phyloP scores from a whole-genome alignment of 2,888 invertebrate species.

The Acanthoscelides obtectus region DNA sequence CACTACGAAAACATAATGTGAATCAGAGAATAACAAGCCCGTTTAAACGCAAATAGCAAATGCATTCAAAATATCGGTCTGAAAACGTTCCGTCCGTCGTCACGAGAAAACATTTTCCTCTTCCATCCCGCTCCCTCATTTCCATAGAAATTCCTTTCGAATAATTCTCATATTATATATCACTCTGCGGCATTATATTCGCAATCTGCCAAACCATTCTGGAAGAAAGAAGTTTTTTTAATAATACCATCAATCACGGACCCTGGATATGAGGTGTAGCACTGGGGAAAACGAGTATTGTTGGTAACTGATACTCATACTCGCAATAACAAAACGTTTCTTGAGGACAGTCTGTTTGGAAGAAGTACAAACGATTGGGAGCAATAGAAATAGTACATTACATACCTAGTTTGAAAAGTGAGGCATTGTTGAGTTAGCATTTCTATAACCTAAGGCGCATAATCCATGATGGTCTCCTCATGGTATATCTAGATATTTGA shows the following conservation, averaged over 20 bases:
- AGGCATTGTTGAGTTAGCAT: no score
- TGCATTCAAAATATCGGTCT: neutral
- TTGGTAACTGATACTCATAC: no score
- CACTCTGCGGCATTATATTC: neutral
- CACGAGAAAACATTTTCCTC: neutral
- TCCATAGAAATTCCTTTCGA: neutral
- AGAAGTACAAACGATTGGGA: no score
- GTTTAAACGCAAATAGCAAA: neutral
- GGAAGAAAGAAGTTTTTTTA: neutral
- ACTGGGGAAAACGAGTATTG: neutral
- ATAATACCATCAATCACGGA: neutral
- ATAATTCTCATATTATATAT: neutral
- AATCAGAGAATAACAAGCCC: neutral
- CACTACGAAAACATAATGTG: neutral
- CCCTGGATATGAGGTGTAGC: neutral
- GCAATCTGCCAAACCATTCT: neutral
- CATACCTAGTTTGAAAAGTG: no score
- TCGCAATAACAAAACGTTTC: no score
- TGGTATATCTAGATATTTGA: no score
- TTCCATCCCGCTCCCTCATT: neutral
- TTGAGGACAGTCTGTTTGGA: no score
- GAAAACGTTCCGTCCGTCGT: neutral
- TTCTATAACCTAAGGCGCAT: no score
- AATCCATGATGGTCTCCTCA: no score
- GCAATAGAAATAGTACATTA: no score